These are phyloP conservation scores for Bombylius discolor DNA, from an alignment of 2,888 invertebrate species.

Conservation along the genomic window DNA sequence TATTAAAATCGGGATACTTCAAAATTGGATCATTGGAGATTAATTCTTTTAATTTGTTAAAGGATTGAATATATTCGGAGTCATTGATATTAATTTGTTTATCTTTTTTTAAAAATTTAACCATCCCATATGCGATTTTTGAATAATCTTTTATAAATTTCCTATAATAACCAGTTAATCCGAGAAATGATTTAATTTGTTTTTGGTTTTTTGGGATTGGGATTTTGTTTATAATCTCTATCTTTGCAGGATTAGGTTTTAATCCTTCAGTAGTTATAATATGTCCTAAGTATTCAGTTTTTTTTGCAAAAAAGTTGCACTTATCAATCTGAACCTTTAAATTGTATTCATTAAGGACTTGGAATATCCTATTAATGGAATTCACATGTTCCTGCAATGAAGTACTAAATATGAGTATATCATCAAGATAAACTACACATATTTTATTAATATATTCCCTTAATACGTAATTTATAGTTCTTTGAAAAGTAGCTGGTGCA, in stretches of 20 bases:
- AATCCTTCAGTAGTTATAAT: neutral
- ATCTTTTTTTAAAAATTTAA: slow-evolving; percentile 7
- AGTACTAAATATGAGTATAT: too few relatives aligned
- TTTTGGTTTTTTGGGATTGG: slow-evolving; percentile 9
- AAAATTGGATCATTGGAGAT: slow-evolving; percentile 1
- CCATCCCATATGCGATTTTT: slow-evolving; percentile 1
- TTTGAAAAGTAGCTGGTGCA: too few relatives aligned
- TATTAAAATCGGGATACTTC: neutral
- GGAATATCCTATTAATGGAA: too few relatives aligned
- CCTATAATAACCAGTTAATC: slow-evolving; percentile 1
- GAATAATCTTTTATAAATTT: slow-evolving; percentile 5
- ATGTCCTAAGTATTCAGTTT: neutral
- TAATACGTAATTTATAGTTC: too few relatives aligned
- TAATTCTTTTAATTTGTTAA: neutral
- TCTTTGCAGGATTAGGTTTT: slow-evolving; percentile 4
- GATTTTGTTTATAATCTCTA: slow-evolving; percentile 9
- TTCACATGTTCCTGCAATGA: too few relatives aligned
- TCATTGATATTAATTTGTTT: slow-evolving; percentile 3
- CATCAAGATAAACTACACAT: too few relatives aligned
- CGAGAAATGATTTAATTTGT: slow-evolving; percentile 10
- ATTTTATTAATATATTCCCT: too few relatives aligned
- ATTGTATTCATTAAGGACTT: too few relatives aligned
- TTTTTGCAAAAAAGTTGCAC: neutral
- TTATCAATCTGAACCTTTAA: too few relatives aligned
- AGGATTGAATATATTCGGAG: neutral